Evolutionary conservation across 2,113 vertebrate species (phyloP).

Genomic region (Antigone vipio): DNA sequence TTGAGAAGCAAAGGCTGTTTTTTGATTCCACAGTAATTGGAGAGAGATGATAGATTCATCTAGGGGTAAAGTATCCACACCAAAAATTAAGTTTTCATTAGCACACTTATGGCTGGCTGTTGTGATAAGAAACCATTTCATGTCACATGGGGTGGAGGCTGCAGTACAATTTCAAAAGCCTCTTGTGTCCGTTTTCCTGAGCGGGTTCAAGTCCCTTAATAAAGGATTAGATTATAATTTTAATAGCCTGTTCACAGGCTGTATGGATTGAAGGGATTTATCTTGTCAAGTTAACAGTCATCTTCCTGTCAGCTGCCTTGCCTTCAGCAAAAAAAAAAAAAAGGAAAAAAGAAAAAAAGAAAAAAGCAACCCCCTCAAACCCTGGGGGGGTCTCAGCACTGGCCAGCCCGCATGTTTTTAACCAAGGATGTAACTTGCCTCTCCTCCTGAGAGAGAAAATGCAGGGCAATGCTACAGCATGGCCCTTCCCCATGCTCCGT

Average conservation of each 20-base stretch:
- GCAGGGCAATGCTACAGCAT: not conserved
- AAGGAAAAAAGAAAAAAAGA: too few species aligned
- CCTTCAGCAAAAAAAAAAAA: not conserved
- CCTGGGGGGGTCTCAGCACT: not conserved
- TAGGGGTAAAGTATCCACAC: not conserved
- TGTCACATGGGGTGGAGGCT: not conserved
- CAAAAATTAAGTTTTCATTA: not conserved
- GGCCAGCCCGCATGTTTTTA: not conserved
- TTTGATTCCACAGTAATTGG: not conserved
- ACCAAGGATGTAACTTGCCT: not conserved
- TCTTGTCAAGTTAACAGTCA: constrained; percentile 39
- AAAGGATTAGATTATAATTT: constrained; percentile 45
- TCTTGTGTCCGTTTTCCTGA: not conserved
- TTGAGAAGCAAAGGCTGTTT: not conserved
- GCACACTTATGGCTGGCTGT: not conserved
- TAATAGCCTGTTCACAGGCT: constrained; percentile 11
- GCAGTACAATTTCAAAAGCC: not conserved
- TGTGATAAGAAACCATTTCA: not conserved
- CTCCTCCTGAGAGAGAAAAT: not conserved
- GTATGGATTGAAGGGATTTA: constrained; percentile 1
- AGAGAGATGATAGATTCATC: not conserved
- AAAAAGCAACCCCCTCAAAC: not conserved
- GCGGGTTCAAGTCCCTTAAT: not conserved
- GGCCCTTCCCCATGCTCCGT: not conserved
- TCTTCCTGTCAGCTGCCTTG: constrained; percentile 51